A percentile compares a stretch with the other conserved stretches of the same genome.
Evolutionary conservation across 2,797 vertebrate species (phyloP).

Genomic region (Siniperca scherzeri): DNA sequence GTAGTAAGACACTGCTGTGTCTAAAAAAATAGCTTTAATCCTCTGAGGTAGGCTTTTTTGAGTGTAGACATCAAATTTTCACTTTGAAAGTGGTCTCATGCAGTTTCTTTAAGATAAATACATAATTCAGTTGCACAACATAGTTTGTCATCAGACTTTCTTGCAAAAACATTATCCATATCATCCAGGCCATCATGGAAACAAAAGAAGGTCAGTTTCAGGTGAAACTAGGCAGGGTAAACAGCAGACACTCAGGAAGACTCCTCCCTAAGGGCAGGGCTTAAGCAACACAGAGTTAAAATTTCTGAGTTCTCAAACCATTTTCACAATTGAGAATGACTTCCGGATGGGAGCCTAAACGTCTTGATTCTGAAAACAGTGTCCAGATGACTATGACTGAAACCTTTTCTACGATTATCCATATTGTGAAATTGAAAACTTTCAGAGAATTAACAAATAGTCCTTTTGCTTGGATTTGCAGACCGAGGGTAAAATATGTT

Average conservation of each 20-base stretch:
- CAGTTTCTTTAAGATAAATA: neutral
- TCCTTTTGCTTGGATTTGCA: neutral
- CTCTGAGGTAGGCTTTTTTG: neutral
- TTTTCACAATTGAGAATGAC: too few relatives aligned
- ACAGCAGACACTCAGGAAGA: too few relatives aligned
- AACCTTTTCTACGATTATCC: too few relatives aligned
- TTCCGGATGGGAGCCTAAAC: too few relatives aligned
- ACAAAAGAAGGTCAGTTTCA: too few relatives aligned
- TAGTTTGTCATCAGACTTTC: slow-evolving; percentile 9
- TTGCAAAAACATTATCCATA: neutral
- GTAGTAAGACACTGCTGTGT: neutral
- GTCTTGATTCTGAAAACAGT: too few relatives aligned
- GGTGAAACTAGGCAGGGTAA: too few relatives aligned
- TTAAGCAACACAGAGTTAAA: too few relatives aligned
- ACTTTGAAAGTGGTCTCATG: neutral
- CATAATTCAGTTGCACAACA: neutral
- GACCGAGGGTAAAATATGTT: slow-evolving; percentile 8
- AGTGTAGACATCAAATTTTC: neutral
- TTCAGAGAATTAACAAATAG: neutral
- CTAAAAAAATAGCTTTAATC: neutral
- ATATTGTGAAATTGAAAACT: slow-evolving; percentile 13
- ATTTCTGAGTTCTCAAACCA: too few relatives aligned
- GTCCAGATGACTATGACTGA: too few relatives aligned
- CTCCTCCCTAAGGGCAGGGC: too few relatives aligned
- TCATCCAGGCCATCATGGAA: too few relatives aligned